Evolutionary conservation across 2,888 invertebrate genomes (phyloP), one percentile per base, ranked within the genome.

Genomic region (Plebejus melissa): DNA sequence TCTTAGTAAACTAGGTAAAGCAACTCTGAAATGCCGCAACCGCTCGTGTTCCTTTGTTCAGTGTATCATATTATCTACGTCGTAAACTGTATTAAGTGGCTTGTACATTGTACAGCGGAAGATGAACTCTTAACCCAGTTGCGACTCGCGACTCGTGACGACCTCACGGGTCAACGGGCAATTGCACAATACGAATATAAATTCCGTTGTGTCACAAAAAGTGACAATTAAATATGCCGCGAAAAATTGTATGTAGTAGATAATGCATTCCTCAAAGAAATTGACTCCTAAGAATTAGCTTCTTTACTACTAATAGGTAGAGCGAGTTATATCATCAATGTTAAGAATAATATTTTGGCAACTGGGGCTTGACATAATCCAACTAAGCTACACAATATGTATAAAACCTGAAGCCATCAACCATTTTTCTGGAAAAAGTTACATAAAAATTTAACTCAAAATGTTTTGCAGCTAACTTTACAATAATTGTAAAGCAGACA

Each of bases 71-170:
- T 60, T 60, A 60, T 60, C 58, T 60, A 60, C 65, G 22, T 65
- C 65, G 32, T 65, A 16, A 65, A 32, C 65, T 65, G 32, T 36
- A 22, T 22, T 28, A 65, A 65, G 65, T 36, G 65, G 65, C 28
- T 32, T 65, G 60, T 65, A 13, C 32, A 65, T 65, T 65, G 13
- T 32, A 65, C 65, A 32, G 65, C 32, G 32, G 5, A 65, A 65
- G 65, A 65, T 65, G 32, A 65, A 65, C 65, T 32, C 65, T 65
- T 65, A 65, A 32, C 65, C 65, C 32, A 65, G 65, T 65, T 32
- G 65, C 32, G 32, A 65, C 32, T 65, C 32, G 32, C 32, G 13
- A 65, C 32, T 65, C 32, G 32, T 16, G 13, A 65, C 32, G 32
- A 32, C 32, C 65, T 65, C 32, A 13, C 65, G 5, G 65, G 65